phyloP scores from a whole-genome alignment of 2,113 vertebrate genomes.

The Petromus typicus region DNA sequence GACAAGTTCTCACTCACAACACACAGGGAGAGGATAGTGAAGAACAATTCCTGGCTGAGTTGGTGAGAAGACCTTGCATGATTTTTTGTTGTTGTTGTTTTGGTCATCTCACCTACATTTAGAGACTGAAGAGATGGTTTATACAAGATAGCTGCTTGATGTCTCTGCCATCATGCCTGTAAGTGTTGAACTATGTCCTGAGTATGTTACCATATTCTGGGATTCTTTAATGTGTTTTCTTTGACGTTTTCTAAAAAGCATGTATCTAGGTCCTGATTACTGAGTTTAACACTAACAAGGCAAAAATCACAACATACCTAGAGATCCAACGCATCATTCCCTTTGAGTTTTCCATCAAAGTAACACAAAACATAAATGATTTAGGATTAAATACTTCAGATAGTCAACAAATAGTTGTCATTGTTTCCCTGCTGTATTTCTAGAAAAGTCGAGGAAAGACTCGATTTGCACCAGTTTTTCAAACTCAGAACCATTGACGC shows the following conservation, averaged over 20 bases:
- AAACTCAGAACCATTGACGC: neutral
- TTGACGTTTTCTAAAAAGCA: neutral
- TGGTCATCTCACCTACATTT: too few species aligned
- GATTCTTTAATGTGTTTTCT: neutral
- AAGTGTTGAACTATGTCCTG: neutral
- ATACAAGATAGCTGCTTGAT: neutral
- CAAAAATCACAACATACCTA: neutral
- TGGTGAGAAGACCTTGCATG: neutral
- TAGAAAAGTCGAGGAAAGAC: neutral
- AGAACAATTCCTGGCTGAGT: neutral
- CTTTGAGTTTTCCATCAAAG: conserved; percentile 17
- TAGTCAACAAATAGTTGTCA: neutral
- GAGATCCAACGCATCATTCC: neutral
- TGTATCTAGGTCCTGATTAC: neutral
- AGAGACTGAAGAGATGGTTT: neutral
- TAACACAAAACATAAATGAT: neutral
- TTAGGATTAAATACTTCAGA: conserved; percentile 2
- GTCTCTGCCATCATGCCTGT: neutral
- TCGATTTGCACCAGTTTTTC: neutral
- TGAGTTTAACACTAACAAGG: neutral
- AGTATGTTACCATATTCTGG: neutral
- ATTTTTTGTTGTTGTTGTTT: too few species aligned
- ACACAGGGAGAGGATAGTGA: neutral
- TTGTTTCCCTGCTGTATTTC: neutral
- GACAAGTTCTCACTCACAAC: neutral